phyloP scores from a whole-genome alignment of 2,888 invertebrate species.

The Seira ritae region DNA sequence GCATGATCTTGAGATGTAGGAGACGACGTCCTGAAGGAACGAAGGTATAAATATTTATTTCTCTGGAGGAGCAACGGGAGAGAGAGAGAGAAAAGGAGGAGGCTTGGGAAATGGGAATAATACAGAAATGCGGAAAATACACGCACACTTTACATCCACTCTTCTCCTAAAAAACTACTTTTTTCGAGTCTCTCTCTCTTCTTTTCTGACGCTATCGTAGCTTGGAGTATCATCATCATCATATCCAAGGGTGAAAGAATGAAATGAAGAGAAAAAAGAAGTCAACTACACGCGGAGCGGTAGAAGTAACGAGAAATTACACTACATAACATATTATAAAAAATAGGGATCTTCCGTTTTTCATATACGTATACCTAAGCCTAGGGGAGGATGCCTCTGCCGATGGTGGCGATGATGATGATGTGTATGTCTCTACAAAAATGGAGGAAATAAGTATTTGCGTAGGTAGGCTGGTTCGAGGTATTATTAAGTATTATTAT shows the following conservation, averaged over 20 bases:
- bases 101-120: constrained; percentile 62
- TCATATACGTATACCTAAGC: too few relatives aligned
- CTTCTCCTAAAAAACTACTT: neutral
- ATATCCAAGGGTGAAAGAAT: constrained; percentile 50
- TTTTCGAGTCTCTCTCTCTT: constrained; percentile 28
- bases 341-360: neutral
- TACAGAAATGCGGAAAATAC: constrained; percentile 58
- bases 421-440: neutral
- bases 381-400: neutral
- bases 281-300: constrained; percentile 29
- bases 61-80: constrained; percentile 47
- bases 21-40: constrained; percentile 58
- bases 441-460: constrained; percentile 5
- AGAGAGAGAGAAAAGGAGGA: constrained; percentile 31
- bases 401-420: too few relatives aligned
- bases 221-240: constrained; percentile 27
- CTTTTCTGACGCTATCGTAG: constrained; percentile 8
- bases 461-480: neutral
- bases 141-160: constrained; percentile 28
- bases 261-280: constrained; percentile 39
- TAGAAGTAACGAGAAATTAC: constrained; percentile 47
- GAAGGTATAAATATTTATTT: constrained; percentile 63
- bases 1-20: constrained; percentile 59
- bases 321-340: constrained; percentile 22
- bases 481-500: too few relatives aligned